Evolutionary conservation across 2,888 invertebrate genomes (phyloP), one percentile per base, ranked within the genome.

Genomic region (Ramazzottius varieornatus): DNA sequence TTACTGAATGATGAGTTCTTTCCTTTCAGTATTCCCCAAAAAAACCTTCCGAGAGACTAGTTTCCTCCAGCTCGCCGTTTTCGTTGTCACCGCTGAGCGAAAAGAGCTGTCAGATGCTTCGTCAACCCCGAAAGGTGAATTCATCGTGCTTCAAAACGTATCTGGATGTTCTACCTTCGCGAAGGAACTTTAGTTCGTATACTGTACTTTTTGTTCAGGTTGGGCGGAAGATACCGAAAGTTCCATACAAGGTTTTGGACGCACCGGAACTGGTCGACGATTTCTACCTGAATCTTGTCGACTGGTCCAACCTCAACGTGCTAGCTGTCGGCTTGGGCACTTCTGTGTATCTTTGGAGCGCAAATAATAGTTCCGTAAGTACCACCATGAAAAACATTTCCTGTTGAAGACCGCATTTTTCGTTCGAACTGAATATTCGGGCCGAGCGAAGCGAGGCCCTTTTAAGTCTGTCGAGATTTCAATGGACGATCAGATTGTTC

Each of bases 241-340:
- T 96, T 75, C 98, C 98, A 1, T 98, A 94, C 79, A 98, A 99
- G 80, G 86, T 93, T 40, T 80, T 94, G 64, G 93, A 94, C 74
- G 93, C 93, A 1, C 93, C 93, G 1, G 93, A 94, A 77, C 78
- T 94, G 66, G 91, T 96, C 78, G 98, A 99, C 78, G 98, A 99
- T 79, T 99, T 98, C 80, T 94, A 94, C 76, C 79, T 99, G 70
- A 98, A 99, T 78, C 82, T 99, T 68, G 96, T 99, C 40, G 98
- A 98, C 77, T 98, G 98, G 98, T 94, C 94, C 2, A 89, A 93
- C 65, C 92, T 92, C 78, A 99, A 99, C 77, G 91, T 98, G 40
- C 83, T 98, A 67, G 92, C 93, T 75, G 98, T 98, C 1, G 98
- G 96, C 0, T 80, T 99, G 32, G 93, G 93, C 34, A 90, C 90